Evolutionary conservation across 35 echinoderm and acorn worm species (phyloP), one percentile per base, ranked within the genome.

Genomic region (Amphiura filiformis): DNA sequence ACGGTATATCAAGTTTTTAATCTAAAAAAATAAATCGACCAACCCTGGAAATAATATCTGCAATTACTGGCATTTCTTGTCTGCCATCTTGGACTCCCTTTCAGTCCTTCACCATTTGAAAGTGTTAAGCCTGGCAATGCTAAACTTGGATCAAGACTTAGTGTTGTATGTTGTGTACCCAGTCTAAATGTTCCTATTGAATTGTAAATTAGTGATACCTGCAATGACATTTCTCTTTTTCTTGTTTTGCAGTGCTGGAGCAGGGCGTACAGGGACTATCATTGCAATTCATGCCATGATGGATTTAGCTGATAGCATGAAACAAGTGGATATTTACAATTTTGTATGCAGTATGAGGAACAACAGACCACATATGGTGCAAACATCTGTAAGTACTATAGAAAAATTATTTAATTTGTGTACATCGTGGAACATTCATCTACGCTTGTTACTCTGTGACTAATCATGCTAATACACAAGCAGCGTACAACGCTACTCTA

Each of bases 371-470:
- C 15, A 82, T 28, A 82, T 82, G 36, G 80, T 82, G 4, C 78
- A 82, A 82, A 82, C 80, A 39, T 17, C 17, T n/a, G 80, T 82
- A 39, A 82, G 80, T 80, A 52, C 20, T 52, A 52, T 52, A 52
- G 20, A 20, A 52, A 20, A 52, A 11, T 52, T 52, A 52, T n/a
- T 52, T 52, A n/a, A n/a, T n/a, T n/a, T n/a, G n/a, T n/a, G n/a
- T n/a, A n/a, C n/a, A n/a, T n/a, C n/a, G n/a, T n/a, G n/a, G n/a
- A n/a, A n/a, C n/a, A n/a, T n/a, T n/a, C n/a, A n/a, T n/a, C n/a
- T n/a, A n/a, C n/a, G n/a, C n/a, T n/a, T n/a, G n/a, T n/a, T n/a
- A n/a, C n/a, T n/a, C n/a, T n/a, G n/a, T n/a, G n/a, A n/a, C n/a
- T n/a, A n/a, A n/a, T n/a, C n/a, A n/a, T n/a, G n/a, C n/a, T n/a